Percentiles rank a stretch among this genome's conserved stretches.
Conservation (phyloP, 2,797 vertebrate genomes). For the Cossypha niveicapilla region DNA sequence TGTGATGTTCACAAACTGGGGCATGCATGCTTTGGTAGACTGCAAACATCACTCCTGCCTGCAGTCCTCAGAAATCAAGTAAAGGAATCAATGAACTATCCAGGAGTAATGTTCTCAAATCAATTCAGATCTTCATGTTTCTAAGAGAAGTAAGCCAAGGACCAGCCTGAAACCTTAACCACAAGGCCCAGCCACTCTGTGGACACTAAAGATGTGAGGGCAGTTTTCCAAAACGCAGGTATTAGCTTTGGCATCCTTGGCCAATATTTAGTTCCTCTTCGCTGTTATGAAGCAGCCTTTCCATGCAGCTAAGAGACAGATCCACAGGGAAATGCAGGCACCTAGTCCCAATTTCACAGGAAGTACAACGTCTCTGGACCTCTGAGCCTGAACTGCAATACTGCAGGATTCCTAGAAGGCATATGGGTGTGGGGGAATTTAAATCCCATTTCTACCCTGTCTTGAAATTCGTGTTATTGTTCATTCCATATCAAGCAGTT, state of each 20-base stretch:
- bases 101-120: slow-evolving; percentile 18
- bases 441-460: neutral
- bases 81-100: slow-evolving; percentile 5
- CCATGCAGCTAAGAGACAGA: neutral
- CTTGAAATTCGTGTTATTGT: slow-evolving; percentile 22
- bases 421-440: neutral
- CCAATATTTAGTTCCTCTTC: neutral
- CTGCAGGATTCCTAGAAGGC: neutral
- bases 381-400: neutral
- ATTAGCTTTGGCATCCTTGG: neutral
- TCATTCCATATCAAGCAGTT: slow-evolving; percentile 14
- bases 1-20: neutral
- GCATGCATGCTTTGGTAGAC: neutral
- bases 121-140: slow-evolving; percentile 1
- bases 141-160: slow-evolving; percentile 25
- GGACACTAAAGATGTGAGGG: neutral
- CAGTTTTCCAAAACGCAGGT: slow-evolving; percentile 29
- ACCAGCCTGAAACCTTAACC: neutral
- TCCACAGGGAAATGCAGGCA: neutral
- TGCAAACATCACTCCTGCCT: neutral
- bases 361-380: neutral
- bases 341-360: neutral
- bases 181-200: neutral
- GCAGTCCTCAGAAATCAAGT: neutral
- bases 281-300: neutral